Conservation (phyloP, 2,797 vertebrate genomes). For the Poliocrania exsul region DNA sequence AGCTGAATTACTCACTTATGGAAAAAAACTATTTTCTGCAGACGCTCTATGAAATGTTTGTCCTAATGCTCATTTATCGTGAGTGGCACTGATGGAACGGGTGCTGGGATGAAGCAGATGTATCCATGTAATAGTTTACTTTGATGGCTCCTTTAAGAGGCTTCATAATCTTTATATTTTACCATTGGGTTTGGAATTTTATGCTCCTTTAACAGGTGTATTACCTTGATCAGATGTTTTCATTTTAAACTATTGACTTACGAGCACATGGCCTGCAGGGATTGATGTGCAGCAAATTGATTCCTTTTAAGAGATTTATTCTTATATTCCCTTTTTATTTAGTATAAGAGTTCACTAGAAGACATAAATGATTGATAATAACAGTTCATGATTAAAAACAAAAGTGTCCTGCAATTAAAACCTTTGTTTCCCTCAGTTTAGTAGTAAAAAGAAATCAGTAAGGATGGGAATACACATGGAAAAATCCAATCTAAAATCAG, state of each 20-base stretch:
- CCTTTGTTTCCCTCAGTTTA: slow-evolving; percentile 49
- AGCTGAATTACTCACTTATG: slow-evolving; percentile 17
- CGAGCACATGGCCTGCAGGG: slow-evolving; percentile 76
- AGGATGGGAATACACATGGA: neutral
- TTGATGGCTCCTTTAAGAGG: slow-evolving; percentile 80
- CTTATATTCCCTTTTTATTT: slow-evolving; percentile 71
- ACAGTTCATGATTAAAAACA: slow-evolving; percentile 48
- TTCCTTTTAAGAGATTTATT: slow-evolving; percentile 74
- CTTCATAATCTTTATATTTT: slow-evolving; percentile 80
- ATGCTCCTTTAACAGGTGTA: slow-evolving; percentile 78
- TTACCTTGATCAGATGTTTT: slow-evolving; percentile 80
- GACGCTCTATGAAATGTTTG: slow-evolving; percentile 65
- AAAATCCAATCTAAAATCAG: slow-evolving; percentile 55
- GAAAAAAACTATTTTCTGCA: slow-evolving; percentile 55
- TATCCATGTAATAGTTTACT: slow-evolving; percentile 78
- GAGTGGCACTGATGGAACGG: slow-evolving; percentile 72
- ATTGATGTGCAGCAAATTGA: slow-evolving; percentile 73
- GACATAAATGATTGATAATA: slow-evolving; percentile 68
- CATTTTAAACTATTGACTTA: slow-evolving; percentile 82
- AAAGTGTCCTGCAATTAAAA: slow-evolving; percentile 51
- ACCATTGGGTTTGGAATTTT: slow-evolving; percentile 76
- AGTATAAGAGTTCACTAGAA: slow-evolving; percentile 35
- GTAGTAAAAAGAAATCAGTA: slow-evolving; percentile 33
- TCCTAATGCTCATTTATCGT: slow-evolving; percentile 74
- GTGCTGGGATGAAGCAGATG: slow-evolving; percentile 72